Evolutionary conservation across 2,888 invertebrate species (phyloP), one percentile per base, ranked within the genome.

Genomic region (Ceriagrion tenellum): DNA sequence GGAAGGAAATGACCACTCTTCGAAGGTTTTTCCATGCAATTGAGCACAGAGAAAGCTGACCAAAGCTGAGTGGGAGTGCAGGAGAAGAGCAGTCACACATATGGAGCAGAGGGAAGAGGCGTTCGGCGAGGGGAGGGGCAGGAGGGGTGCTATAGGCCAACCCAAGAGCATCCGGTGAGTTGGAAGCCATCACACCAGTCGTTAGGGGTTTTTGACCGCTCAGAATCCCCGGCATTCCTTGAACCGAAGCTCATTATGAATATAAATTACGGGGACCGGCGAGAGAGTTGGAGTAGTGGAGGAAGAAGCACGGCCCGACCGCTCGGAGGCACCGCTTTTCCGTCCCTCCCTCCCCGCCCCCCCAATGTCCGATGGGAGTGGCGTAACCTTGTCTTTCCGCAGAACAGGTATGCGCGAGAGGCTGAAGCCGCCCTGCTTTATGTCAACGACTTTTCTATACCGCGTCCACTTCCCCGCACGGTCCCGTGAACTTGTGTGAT

Each of bases 171-270:
- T 81, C 81, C 81, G 81, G 81, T 81, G 35, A 16, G 81, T 10
- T 35, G 81, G 81, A 81, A 81, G 81, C 35, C 81, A 81, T 81
- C 81, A 81, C 35, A 81, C 81, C 35, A 81, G 81, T 81, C 81
- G 81, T 10, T 35, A 30, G 81, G 47, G 81, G 81, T 81, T 81
- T 81, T 81, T 81, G 81, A 81, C 81, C 81, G 81, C 81, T 81
- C 26, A 30, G 81, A 81, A 81, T 81, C 81, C 81, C 26, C 81
- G n/a, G 35, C 81, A 81, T 81, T 81, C 81, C 81, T 81, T 35
- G 30, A 81, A 81, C 81, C 81, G 81, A 81, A 81, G 81, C 81
- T 81, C 81, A 81, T 81, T 81, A 81, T 81, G 81, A 81, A 81
- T 81, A 81, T 81, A 81, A 81, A 81, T 81, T 81, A 81, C 81